Conservation (phyloP, 1,140 invertebrate species). For the Ceratina japonica region DNA sequence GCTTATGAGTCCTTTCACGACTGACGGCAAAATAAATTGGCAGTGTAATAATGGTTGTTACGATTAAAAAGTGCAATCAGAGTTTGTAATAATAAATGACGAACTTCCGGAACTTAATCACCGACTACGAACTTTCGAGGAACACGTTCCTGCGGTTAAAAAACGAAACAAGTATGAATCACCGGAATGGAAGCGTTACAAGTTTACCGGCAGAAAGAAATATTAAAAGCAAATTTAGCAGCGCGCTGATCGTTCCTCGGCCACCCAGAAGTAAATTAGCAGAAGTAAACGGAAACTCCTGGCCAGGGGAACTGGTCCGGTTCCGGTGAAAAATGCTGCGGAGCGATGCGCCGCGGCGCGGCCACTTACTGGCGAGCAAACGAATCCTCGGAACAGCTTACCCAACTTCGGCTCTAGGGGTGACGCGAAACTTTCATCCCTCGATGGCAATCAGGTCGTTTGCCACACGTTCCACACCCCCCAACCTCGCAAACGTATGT, state of each 20-base stretch:
- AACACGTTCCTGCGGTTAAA: neutral
- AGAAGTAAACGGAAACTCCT: slow-evolving; percentile 14
- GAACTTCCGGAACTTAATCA: too few relatives aligned
- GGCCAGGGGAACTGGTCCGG: neutral
- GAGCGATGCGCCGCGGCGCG: too few relatives aligned
- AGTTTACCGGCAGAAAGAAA: neutral
- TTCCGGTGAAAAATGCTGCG: neutral
- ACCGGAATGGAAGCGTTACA: neutral
- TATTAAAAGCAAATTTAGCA: neutral
- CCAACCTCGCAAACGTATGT: slow-evolving; percentile 1
- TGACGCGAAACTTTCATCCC: slow-evolving; percentile 46
- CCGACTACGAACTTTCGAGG: too few relatives aligned
- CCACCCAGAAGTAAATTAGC: slow-evolving; percentile 3
- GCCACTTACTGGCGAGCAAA: neutral
- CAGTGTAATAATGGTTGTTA: neutral
- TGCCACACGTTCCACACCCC: slow-evolving; percentile 9
- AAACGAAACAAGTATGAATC: neutral
- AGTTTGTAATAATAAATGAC: neutral
- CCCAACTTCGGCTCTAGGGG: slow-evolving; percentile 5
- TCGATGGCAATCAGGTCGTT: slow-evolving; percentile 23
- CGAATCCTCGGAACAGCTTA: slow-evolving; percentile 10
- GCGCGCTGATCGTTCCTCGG: neutral
- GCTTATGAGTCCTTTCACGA: too few relatives aligned
- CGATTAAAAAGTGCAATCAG: neutral
- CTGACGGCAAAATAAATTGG: too few relatives aligned